Evolutionary conservation across 2,797 vertebrate genomes (phyloP).

Genomic region (Eulemur albifrons): DNA sequence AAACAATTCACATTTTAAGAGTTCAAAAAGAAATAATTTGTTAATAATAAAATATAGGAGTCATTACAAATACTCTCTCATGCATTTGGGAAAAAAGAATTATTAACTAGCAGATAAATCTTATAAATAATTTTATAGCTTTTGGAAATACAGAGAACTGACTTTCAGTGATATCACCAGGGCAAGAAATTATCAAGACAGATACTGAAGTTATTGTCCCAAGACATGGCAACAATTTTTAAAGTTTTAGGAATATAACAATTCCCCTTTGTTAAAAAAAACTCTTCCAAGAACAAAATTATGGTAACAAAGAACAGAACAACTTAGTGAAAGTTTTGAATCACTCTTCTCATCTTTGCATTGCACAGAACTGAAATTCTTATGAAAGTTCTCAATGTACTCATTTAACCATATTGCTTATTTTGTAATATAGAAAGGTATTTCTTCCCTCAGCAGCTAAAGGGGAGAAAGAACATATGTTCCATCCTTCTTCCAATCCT

Average conservation of each 20-base stretch:
- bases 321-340: background rate
- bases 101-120: background rate
- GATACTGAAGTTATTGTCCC: slow-evolving; percentile 18
- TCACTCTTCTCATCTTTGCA: background rate
- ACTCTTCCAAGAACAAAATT: background rate
- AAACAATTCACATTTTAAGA: background rate
- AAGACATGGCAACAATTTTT: slow-evolving; percentile 1
- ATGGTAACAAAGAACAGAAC: background rate
- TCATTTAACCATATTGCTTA: background rate
- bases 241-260: background rate
- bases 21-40: background rate
- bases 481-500: background rate
- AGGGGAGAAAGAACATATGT: background rate
- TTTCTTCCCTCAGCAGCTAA: background rate
- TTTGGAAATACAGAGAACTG: background rate
- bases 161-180: background rate
- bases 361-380: slow-evolving; percentile 3
- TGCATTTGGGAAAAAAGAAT: background rate
- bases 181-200: slow-evolving; percentile 23
- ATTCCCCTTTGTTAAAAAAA: background rate
- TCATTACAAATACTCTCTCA: background rate
- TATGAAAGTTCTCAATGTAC: background rate
- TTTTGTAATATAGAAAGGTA: background rate
- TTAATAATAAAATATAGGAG: background rate
- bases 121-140: background rate